Evolutionary conservation across 1,140 invertebrate genomes (phyloP), one percentile per base, ranked within the genome.

Genomic region (Eumaeus atala): DNA sequence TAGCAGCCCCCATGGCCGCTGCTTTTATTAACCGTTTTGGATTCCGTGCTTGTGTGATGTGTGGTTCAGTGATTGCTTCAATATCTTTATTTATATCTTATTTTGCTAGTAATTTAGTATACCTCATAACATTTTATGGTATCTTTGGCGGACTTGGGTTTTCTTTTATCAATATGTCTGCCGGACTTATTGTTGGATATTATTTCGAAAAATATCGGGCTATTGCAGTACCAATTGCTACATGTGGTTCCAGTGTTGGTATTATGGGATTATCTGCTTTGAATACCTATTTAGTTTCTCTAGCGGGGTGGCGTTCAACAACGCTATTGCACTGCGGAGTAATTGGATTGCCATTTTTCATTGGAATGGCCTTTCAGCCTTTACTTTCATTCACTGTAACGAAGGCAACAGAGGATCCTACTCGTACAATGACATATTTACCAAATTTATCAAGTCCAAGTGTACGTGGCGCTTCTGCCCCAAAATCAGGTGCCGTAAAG

Each of bases 151-250:
- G 96, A 9, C 91, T 96, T 64, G 96, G 96, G 6, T 95, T 94
- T 73, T 94, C 95, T 14, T 84, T 97, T 61, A 74, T 81, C 16
- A 80, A 77, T 65, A 72, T 59, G 89, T 89, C 59, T 10, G 93
- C 93, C 7, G 89, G 93, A 17, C 90, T 96, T 14, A 90, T 93
- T 9, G 92, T 95, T 2, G 92, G 93, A 11, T 94, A 94, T 83
- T 96, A 95, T 87, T 96, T 96, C 84, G 93, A 95, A 69, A 91
- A 90, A 71, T 90, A 92, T 77, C 82, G 95, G 44, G 92, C 94
- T 9, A 74, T 95, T 50, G 94, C 95, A 5, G 93, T 94, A 18
- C 92, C 94, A 33, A 91, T 96, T 51, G 90, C 93, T 5, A 91
- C 94, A 4, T 94, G 92, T 67, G 95, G 95, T 9, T 95, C 94